These are phyloP conservation scores for Dryocosmus kuriphilus DNA, from an alignment of 2,888 invertebrate species.

Conservation along the genomic window DNA sequence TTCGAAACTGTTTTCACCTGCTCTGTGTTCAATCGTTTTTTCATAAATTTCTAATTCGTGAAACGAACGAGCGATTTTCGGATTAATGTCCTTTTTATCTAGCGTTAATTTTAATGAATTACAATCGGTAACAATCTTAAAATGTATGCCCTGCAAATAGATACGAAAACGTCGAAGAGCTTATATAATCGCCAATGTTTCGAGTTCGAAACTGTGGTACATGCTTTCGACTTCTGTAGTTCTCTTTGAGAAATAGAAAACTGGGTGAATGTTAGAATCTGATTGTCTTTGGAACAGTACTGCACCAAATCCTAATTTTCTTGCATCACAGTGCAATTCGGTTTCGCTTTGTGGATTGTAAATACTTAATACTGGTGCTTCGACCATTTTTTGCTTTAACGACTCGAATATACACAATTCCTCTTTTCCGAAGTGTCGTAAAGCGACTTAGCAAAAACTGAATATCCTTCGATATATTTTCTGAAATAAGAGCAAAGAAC, in stretches of 20 bases:
- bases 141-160: slow-evolving; percentile 45
- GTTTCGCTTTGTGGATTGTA: slow-evolving; percentile 35
- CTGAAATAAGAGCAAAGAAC: background rate
- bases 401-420: slow-evolving; percentile 55
- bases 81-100: too few species aligned
- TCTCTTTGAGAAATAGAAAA: slow-evolving; percentile 64
- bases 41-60: too few species aligned
- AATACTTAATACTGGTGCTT: slow-evolving; percentile 22
- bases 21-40: too few species aligned
- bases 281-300: slow-evolving; percentile 65
- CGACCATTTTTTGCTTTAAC: slow-evolving; percentile 20
- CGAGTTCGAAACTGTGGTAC: slow-evolving; percentile 53
- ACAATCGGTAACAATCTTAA: background rate
- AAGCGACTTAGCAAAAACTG: background rate
- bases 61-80: too few species aligned
- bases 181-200: slow-evolving; percentile 41
- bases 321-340: slow-evolving; percentile 46
- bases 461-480: background rate
- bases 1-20: slow-evolving; percentile 5
- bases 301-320: slow-evolving; percentile 65
- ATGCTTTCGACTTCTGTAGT: slow-evolving; percentile 60
- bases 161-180: slow-evolving; percentile 59
- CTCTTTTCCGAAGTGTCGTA: slow-evolving; percentile 49
- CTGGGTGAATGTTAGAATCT: slow-evolving; percentile 59
- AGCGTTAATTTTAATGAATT: too few species aligned